A percentile compares a stretch with the other conserved stretches of the same genome.
Evolutionary conservation across 2,797 vertebrate genomes (phyloP).

Genomic region (Chaenodraco wilsoni): DNA sequence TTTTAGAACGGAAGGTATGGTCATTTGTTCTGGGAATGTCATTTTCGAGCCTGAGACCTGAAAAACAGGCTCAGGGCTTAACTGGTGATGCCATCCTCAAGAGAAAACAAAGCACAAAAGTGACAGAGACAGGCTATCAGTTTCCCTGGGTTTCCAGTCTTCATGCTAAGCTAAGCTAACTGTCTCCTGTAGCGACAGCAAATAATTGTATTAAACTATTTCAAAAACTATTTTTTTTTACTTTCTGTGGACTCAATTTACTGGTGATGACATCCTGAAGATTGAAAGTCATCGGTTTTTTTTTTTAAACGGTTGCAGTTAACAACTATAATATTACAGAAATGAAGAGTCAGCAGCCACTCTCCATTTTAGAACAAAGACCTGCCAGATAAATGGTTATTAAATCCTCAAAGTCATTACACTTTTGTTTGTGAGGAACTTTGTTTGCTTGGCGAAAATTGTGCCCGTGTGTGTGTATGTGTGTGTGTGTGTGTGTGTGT

Average conservation of each 20-base stretch:
- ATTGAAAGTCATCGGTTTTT: too few species aligned
- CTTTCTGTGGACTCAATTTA: too few species aligned
- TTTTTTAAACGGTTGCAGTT: too few species aligned
- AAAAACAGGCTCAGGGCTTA: too few species aligned
- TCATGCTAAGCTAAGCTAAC: constrained; percentile 6
- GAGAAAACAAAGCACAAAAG: too few species aligned
- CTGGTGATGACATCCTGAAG: too few species aligned
- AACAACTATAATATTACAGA: not conserved
- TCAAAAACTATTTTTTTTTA: too few species aligned
- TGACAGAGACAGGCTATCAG: not conserved
- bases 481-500: not conserved
- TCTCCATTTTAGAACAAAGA: not conserved
- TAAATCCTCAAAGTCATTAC: not conserved
- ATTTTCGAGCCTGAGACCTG: too few species aligned
- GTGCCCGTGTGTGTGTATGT: too few species aligned
- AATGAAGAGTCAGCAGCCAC: not conserved
- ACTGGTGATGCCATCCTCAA: too few species aligned
- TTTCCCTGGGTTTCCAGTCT: not conserved
- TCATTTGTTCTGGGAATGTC: too few species aligned
- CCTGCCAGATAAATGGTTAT: not conserved
- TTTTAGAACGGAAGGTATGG: too few species aligned
- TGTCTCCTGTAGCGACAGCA: not conserved
- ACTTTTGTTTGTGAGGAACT: constrained; percentile 11
- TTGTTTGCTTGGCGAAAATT: constrained; percentile 1
- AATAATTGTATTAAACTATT: not conserved